Evolutionary conservation across 2,888 invertebrate genomes (phyloP).

Genomic region (Mellilla xanthometata): DNA sequence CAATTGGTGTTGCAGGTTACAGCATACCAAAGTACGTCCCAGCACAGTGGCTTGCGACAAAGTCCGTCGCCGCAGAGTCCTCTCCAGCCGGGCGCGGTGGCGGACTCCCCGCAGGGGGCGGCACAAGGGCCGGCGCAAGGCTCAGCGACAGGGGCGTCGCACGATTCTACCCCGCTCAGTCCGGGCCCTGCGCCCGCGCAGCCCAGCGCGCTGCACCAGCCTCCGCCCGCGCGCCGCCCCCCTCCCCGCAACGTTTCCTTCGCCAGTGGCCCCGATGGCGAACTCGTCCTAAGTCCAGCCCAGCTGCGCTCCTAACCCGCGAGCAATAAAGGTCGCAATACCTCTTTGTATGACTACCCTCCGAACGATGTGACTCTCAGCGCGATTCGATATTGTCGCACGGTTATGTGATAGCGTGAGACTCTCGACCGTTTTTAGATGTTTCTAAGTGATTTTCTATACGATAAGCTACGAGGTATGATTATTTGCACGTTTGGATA

Average conservation of each 20-base stretch:
- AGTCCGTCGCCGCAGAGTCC: conserved; percentile 44
- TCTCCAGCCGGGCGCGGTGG: conserved; percentile 38
- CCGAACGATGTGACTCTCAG: conserved; percentile 52
- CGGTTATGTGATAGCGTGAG: conserved; percentile 54
- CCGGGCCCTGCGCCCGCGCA: conserved; percentile 31
- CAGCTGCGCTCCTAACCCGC: conserved; percentile 81
- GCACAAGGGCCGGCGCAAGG: conserved; percentile 10
- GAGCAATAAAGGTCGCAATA: conserved; percentile 68
- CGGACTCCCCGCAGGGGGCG: conserved; percentile 25
- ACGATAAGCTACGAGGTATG: conserved; percentile 54
- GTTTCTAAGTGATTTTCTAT: conserved; percentile 57
- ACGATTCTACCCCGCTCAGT: conserved; percentile 15
- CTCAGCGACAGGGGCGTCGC: conserved; percentile 6
- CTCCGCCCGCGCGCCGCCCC: conserved; percentile 44
- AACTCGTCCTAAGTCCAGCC: conserved; percentile 85
- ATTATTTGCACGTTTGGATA: conserved; percentile 76
- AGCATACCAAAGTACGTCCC: conserved; percentile 37
- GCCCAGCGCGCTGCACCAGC: conserved; percentile 33
- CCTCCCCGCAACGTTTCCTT: conserved; percentile 77
- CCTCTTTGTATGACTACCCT: conserved; percentile 35
- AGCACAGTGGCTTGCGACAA: conserved; percentile 38
- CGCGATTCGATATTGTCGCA: conserved; percentile 40
- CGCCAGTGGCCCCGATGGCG: conserved; percentile 77
- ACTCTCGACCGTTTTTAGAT: conserved; percentile 45
- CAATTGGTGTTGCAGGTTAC: conserved; percentile 27